Percentiles rank a stretch among this genome's conserved stretches.
phyloP scores from a whole-genome alignment of 2,797 vertebrate species.

The Centropyge bicolor region DNA sequence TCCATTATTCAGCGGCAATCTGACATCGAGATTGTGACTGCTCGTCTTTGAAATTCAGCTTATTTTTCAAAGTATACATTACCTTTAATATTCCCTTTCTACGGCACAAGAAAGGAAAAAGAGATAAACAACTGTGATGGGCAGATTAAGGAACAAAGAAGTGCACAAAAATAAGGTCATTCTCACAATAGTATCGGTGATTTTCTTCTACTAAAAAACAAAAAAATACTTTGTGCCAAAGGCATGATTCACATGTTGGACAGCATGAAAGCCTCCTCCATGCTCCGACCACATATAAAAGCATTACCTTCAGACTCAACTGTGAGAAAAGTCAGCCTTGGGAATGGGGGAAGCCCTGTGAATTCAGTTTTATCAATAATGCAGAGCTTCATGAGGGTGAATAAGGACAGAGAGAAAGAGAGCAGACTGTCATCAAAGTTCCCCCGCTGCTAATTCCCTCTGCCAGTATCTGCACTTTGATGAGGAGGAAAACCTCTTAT shows the following conservation, averaged over 20 bases:
- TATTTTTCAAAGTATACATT: conserved; percentile 37
- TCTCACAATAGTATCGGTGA: neutral
- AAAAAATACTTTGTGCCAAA: neutral
- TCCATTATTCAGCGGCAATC: conserved; percentile 66
- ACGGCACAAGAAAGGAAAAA: conserved; percentile 3
- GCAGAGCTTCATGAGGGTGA: conserved; percentile 41
- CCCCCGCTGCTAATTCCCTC: conserved; percentile 32
- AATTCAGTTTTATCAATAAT: conserved; percentile 68
- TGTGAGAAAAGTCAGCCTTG: conserved; percentile 24
- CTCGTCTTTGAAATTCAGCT: conserved; percentile 50
- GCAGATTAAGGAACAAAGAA: conserved; percentile 1
- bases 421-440: conserved; percentile 26
- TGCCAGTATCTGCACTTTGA: conserved; percentile 27
- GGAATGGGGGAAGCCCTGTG: conserved; percentile 46
- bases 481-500: conserved; percentile 25
- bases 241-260: conserved; percentile 15
- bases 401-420: conserved; percentile 38
- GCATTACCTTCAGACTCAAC: conserved; percentile 1
- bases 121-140: conserved; percentile 3
- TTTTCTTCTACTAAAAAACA: neutral
- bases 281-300: conserved; percentile 10
- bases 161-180: neutral
- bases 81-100: conserved; percentile 45
- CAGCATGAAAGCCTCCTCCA: conserved; percentile 11
- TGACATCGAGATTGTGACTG: conserved; percentile 45